Evolutionary conservation across 2,113 vertebrate genomes (phyloP), one percentile per base, ranked within the genome.

Genomic region (Mesocricetus auratus): DNA sequence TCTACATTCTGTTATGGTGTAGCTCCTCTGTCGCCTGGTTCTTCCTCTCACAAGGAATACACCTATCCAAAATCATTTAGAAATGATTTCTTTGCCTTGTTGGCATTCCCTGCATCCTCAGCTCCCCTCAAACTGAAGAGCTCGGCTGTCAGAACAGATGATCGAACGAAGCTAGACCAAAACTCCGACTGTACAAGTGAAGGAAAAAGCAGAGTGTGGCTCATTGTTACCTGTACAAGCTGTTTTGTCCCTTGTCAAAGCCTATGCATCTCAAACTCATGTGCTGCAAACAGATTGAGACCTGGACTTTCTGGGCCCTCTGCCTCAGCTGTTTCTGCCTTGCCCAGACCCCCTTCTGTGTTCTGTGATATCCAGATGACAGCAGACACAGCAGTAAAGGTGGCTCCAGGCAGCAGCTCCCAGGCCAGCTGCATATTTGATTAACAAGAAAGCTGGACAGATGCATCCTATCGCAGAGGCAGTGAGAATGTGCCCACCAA

Each of bases 351-450:
- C 89, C 39, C 31, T 79, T 78, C 94, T 31, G 81, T 56, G 89
- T 56, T 88, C 42, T 89, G 78, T 79, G 29, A 2, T 29, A 66
- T 75, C 95, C 97, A 97, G 95, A 94, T 92, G 96, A 94, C 81
- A 58, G 81, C 86, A 47, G 92, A 33, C 26, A 0, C 31, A 5
- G 62, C 36, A 7, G 69, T 5, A 5, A 26, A 86, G 74, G 89
- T 73, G 2, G 92, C 91, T 79, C 78, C 81, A n/a, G 90, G 92
- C 42, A 58, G 58, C 29, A 71, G 96, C 31, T 85, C 87, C 86
- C 91, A 85, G 75, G 90, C 96, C 94, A 94, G 95, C 92, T 92
- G 94, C 33, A 94, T 86, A 29, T 79, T 68, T 91, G 93, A 91
- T 95, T 42, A 93, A 96, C 88, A 71, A 45, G 91, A 91, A 83